Conservation (phyloP, 2,888 invertebrate genomes). For the Caenorhabditis afra region DNA sequence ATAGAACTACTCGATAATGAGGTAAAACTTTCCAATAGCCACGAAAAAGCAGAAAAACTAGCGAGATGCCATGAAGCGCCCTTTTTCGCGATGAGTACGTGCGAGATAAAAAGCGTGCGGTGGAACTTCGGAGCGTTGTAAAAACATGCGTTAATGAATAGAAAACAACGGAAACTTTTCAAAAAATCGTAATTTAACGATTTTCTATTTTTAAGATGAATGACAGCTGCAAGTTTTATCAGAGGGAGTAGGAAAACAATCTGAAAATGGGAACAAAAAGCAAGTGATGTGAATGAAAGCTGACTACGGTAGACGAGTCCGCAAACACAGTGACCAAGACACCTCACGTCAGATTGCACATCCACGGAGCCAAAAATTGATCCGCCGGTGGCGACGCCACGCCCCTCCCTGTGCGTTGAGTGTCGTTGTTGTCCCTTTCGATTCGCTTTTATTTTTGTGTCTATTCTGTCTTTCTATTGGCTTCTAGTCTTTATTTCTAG, state of each 20-base stretch:
- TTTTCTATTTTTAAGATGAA: too few species aligned
- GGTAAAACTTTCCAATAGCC: neutral
- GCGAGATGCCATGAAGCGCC: conserved; percentile 33
- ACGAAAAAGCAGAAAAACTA: neutral
- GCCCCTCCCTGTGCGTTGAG: neutral
- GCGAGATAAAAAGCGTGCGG: conserved; percentile 28
- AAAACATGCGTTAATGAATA: neutral
- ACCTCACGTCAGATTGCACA: conserved; percentile 30
- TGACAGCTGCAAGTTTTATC: too few species aligned
- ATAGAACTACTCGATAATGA: too few species aligned
- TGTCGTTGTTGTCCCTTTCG: conserved; percentile 17
- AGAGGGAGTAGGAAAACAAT: neutral
- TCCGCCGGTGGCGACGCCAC: neutral
- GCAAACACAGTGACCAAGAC: conserved; percentile 21
- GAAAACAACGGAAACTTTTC: too few species aligned
- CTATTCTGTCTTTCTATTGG: conserved; percentile 37
- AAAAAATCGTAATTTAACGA: too few species aligned
- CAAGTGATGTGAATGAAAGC: neutral
- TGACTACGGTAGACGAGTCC: conserved; percentile 25
- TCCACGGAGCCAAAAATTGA: neutral
- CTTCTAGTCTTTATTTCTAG: conserved; percentile 39
- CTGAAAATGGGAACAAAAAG: neutral
- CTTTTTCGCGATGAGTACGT: conserved; percentile 27
- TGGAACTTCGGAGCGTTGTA: conserved; percentile 45
- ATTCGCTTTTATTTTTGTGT: conserved; percentile 10